A percentile compares a stretch with the other conserved stretches of the same genome.
Evolutionary conservation across 2,113 vertebrate species (phyloP).

Genomic region (Myrmophylax atrothorax): DNA sequence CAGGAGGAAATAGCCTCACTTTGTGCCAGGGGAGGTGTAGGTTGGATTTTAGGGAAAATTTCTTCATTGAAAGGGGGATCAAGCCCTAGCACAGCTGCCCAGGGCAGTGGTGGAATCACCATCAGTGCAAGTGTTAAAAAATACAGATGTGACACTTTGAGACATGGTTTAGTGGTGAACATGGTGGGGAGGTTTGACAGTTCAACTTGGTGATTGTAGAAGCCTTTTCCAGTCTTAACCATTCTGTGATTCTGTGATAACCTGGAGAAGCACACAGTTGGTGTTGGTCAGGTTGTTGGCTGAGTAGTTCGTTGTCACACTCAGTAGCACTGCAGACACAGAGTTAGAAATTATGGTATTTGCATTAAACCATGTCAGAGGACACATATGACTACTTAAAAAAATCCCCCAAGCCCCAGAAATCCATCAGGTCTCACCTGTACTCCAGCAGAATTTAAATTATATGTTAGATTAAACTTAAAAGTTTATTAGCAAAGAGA

Average conservation of each 20-base stretch:
- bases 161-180: neutral
- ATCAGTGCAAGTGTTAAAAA: neutral
- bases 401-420: accelerated
- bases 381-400: neutral
- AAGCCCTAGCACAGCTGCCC: neutral
- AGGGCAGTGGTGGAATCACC: neutral
- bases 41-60: neutral
- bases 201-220: neutral
- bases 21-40: neutral
- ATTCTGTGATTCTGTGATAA: neutral
- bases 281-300: neutral
- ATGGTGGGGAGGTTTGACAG: neutral
- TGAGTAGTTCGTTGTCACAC: neutral
- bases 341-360: neutral
- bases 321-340: neutral
- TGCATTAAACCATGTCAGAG: neutral
- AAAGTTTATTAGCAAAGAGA: neutral
- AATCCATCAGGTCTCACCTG: neutral
- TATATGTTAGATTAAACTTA: no score
- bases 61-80: neutral
- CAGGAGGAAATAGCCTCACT: neutral
- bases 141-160: neutral
- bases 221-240: neutral
- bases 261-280: accelerated
- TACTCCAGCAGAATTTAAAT: neutral